Base-by-base conservation (phyloP, 2,888 invertebrate species). In the Heliothis peltigera region DNA sequence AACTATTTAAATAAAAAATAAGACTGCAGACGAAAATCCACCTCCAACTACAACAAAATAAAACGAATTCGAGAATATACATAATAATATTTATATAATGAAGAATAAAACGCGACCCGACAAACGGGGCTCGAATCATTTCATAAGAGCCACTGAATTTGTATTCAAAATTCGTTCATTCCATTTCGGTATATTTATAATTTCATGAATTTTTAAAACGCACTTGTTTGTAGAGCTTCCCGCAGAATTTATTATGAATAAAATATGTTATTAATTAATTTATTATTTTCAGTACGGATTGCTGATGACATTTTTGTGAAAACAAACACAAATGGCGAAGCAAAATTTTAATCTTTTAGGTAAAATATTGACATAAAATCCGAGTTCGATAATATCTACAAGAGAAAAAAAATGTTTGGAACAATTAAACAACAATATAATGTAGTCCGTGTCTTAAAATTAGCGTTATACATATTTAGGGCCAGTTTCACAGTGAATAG, bases 181-280 rank as follows among this genome's bases (percentile, higher is more conserved):
- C 54, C 68, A 71, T 76, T 76, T 65, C 47, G 44, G 46, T 59
- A 58, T 70, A 69, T 67, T 74, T 62, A 78, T 68, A 64, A 64
- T 63, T 71, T 71, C 46, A 67, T 77, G 70, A 75, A 70, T 77
- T 70, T 77, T 74, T 67, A 75, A 77, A 75, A 42, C 59, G 52
- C 35, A 55, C 68, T 61, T 51, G 46, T 62, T 54, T 56, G 42
- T 60, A 44, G 52, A 66, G 54, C 43, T 47, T 56, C 21, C 65
- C 68, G 39, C 68, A 64, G 68, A 68, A 64, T 64, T 51, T 63
- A 52, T 60, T 51, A 76, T 71, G 73, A 77, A 77, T 72, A 64
- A 68, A 61, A 73, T 67, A 65, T 70, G 53, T 49, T 44, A 59
- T 47, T 56, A 51, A 75, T 64, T 46, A 51, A 75, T 64, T 46